phyloP scores from a whole-genome alignment of 2,888 invertebrate genomes.

The Suillia variegata region DNA sequence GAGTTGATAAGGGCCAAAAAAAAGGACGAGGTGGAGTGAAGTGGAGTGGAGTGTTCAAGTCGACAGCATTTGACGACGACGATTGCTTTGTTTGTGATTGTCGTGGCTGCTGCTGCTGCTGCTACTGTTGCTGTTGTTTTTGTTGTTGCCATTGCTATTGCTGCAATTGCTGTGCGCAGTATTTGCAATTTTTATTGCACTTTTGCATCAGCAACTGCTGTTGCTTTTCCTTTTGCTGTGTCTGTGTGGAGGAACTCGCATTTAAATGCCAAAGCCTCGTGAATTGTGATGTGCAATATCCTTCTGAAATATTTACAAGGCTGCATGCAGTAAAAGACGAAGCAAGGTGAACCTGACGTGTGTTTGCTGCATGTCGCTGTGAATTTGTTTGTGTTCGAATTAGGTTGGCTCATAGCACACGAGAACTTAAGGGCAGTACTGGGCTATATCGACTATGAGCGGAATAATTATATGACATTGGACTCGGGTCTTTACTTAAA shows the following conservation, averaged over 20 bases:
- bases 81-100: not conserved
- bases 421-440: too few relatives aligned
- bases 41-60: not conserved
- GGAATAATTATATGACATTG: too few relatives aligned
- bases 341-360: not conserved
- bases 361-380: not conserved
- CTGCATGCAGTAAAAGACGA: not conserved
- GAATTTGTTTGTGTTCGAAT: not conserved
- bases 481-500: too few relatives aligned
- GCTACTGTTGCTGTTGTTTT: not conserved
- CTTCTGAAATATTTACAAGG: slow-evolving; percentile 13
- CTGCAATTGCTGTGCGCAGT: slow-evolving; percentile 1
- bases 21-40: not conserved
- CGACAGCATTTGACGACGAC: not conserved
- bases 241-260: not conserved
- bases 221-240: not conserved
- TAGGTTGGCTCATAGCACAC: too few relatives aligned
- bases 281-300: slow-evolving; percentile 14
- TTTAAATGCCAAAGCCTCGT: not conserved
- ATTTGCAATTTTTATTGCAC: slow-evolving; percentile 18
- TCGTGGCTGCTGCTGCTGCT: not conserved
- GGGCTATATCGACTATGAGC: too few relatives aligned
- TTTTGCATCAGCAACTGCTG: slow-evolving; percentile 1
- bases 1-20: too few relatives aligned
- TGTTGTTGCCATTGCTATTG: not conserved